Conservation (phyloP, 2,888 invertebrate genomes). For the Teleogryllus oceanicus region DNA sequence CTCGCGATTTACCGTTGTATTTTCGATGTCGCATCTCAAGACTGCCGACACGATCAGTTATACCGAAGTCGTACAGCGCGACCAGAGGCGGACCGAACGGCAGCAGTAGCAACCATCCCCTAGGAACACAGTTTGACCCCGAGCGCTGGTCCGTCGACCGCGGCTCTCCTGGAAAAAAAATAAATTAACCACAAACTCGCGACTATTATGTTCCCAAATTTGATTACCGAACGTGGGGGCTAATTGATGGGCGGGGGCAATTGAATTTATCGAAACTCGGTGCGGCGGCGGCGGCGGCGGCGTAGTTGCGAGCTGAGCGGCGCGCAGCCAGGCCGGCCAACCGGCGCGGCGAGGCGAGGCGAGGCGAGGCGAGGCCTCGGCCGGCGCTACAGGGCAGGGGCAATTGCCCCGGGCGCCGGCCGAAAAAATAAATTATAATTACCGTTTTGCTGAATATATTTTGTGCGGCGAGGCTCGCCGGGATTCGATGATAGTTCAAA, state of each 20-base stretch:
- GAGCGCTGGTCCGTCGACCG: neutral
- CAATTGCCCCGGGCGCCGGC: neutral
- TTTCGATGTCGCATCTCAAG: no score
- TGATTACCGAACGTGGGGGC: constrained; percentile 9
- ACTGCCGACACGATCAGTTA: no score
- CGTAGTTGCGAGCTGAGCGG: neutral
- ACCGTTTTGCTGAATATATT: neutral
- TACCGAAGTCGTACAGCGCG: no score
- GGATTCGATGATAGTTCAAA: no score
- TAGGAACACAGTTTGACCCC: constrained; percentile 18
- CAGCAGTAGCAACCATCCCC: neutral
- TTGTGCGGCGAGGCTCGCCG: no score
- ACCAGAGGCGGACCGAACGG: no score
- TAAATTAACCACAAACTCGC: constrained; percentile 18
- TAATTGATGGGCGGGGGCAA: constrained; percentile 18
- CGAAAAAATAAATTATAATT: neutral
- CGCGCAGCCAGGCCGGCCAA: neutral
- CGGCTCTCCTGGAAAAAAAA: neutral
- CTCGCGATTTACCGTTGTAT: no score
- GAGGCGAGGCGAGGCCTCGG: neutral
- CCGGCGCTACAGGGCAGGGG: neutral
- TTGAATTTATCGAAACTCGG: constrained; percentile 18
- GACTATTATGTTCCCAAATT: constrained; percentile 18
- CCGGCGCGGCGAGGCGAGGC: neutral
- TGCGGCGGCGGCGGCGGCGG: neutral